Evolutionary conservation across 2,113 vertebrate genomes (phyloP), one percentile per base, ranked within the genome.

Genomic region (Romanogobio albipinnatus): DNA sequence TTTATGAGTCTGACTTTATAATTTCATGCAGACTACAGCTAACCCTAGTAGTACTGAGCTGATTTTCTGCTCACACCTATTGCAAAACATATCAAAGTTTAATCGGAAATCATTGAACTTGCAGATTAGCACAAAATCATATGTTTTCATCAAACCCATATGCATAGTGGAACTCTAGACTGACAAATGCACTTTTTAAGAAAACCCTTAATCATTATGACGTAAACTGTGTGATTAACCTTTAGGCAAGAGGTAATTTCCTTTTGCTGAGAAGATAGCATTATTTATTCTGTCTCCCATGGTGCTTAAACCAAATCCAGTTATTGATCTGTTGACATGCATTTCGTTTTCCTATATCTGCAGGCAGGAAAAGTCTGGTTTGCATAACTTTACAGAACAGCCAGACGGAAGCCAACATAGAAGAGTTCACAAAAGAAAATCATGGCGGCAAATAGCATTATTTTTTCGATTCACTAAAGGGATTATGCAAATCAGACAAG

Each of bases 311-410:
- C 19, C 47, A 70, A 70, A 82, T 82, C 49, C 26, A 53, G 15
- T 82, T 82, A 82, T 82, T 58, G 80, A 82, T 82, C 66, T 24
- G 62, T 56, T 71, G 80, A 71, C 66, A 71, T 56, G 66, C 66
- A 43, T 53, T 71, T 71, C 0, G 22, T 66, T 51, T 66, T 51
- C 59, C 9, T 81, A 2, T 49, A 29, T 49, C 24, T 51, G 9
- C 24, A 66, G 45, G 43, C 17, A 81, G 26, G 9, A 2, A 71
- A 71, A 49, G 29, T 70, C 43, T 0, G 5, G 14, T 68, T 68
- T 81, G 79, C 78, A 17, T 53, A 13, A 76, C 53, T 51, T 76
- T 26, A 19, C 49, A 51, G 24, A 29, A 53, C 73, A 53, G n/a
- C 15, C 43, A 73, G n/a, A n/a, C 39, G 24, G 47, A 74, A 73